phyloP scores from a whole-genome alignment of 2,113 vertebrate species.

The Butorides virescens region DNA sequence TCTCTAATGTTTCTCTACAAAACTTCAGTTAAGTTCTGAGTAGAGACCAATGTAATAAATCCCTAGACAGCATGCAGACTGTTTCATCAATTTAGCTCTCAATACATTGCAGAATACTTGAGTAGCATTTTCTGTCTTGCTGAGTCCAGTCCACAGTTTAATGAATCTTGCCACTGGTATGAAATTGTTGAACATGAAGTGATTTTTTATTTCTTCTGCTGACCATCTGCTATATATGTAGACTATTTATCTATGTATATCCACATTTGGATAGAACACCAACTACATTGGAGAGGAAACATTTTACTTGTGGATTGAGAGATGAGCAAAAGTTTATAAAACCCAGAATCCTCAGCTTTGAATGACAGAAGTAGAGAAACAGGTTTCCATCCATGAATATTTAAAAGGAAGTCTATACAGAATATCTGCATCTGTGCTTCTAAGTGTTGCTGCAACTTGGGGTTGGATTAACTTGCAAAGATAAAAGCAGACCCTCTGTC shows the following conservation, averaged over 20 bases:
- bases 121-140: constrained; percentile 26
- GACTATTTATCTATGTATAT: not conserved
- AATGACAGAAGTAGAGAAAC: not conserved
- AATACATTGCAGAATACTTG: not conserved
- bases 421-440: constrained; percentile 64
- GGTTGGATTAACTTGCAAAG: constrained; percentile 63
- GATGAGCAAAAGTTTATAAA: not conserved
- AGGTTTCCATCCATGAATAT: constrained; percentile 22
- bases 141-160: not conserved
- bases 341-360: not conserved
- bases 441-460: constrained; percentile 42
- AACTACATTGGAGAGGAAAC: not conserved
- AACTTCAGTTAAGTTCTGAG: not conserved
- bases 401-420: constrained; percentile 62
- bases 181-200: not conserved
- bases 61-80: not conserved
- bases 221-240: not conserved
- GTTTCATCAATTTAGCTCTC: constrained; percentile 3
- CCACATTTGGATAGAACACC: not conserved
- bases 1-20: not conserved
- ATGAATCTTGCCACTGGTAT: constrained; percentile 9
- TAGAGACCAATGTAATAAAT: not conserved
- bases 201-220: constrained; percentile 23
- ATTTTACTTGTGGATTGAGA: not conserved
- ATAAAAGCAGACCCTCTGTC: constrained; percentile 65